These are phyloP conservation scores for Sebastes aleutianus DNA, from an alignment of 2,797 vertebrate species.

Conservation along the genomic window DNA sequence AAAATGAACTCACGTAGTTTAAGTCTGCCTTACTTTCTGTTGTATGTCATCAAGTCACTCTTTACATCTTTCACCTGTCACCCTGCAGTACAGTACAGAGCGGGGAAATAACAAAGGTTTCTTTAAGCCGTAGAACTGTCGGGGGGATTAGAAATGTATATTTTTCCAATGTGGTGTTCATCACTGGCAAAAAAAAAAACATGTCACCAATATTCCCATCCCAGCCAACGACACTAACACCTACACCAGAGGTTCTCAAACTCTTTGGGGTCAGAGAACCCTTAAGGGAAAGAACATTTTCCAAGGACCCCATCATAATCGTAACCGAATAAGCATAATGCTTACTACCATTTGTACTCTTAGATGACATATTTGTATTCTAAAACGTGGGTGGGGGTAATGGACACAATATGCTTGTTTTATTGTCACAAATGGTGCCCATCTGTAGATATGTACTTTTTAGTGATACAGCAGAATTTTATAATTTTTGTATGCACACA, in stretches of 20 bases:
- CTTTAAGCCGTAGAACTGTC: background rate
- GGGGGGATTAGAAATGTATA: constrained; percentile 13
- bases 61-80: constrained; percentile 3
- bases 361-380: too few species aligned
- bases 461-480: too few species aligned
- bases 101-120: background rate
- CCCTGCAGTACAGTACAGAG: background rate
- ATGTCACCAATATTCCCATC: background rate
- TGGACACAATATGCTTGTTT: too few species aligned
- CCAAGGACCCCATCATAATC: too few species aligned
- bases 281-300: too few species aligned
- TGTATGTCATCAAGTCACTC: constrained; percentile 9
- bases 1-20: background rate
- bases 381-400: too few species aligned
- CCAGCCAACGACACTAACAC: background rate
- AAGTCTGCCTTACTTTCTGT: background rate
- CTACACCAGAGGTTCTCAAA: background rate
- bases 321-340: too few species aligned
- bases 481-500: background rate
- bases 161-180: constrained; percentile 10
- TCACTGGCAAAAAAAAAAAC: background rate
- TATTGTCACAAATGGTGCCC: too few species aligned
- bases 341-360: too few species aligned
- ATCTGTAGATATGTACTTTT: too few species aligned
- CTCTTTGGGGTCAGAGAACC: too few species aligned